Evolutionary conservation across 2,797 vertebrate genomes (phyloP).

Genomic region (Loriculus beryllinus): DNA sequence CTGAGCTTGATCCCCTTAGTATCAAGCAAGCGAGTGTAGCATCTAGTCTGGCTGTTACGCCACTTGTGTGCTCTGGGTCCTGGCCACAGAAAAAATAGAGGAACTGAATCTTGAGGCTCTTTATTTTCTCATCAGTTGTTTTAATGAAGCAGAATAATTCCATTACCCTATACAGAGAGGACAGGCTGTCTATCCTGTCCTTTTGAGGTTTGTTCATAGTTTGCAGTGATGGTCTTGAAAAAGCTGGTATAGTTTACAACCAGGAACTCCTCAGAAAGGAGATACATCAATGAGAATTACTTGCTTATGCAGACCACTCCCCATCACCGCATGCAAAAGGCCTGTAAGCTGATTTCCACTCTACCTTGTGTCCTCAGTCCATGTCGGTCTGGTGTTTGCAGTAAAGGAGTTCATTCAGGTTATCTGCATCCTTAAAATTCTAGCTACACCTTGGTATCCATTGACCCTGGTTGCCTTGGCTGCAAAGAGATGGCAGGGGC

Average conservation of each 20-base stretch:
- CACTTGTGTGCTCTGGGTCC: background rate
- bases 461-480: background rate
- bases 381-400: background rate
- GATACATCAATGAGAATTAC: background rate
- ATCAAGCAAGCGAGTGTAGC: background rate
- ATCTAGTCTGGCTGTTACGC: background rate
- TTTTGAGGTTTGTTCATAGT: background rate
- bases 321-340: background rate
- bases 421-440: background rate
- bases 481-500: background rate
- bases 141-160: constrained; percentile 37
- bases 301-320: background rate
- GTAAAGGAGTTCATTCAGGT: background rate
- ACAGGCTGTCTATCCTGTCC: background rate
- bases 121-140: constrained; percentile 10
- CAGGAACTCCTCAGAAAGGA: background rate
- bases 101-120: background rate
- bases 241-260: background rate
- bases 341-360: background rate
- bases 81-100: background rate
- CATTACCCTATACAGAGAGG: background rate
- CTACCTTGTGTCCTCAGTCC: background rate
- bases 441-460: background rate
- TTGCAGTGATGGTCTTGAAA: background rate
- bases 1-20: background rate